Evolutionary conservation across 1,140 invertebrate species (phyloP).

Genomic region (Carcinoscorpius rotundicauda): DNA sequence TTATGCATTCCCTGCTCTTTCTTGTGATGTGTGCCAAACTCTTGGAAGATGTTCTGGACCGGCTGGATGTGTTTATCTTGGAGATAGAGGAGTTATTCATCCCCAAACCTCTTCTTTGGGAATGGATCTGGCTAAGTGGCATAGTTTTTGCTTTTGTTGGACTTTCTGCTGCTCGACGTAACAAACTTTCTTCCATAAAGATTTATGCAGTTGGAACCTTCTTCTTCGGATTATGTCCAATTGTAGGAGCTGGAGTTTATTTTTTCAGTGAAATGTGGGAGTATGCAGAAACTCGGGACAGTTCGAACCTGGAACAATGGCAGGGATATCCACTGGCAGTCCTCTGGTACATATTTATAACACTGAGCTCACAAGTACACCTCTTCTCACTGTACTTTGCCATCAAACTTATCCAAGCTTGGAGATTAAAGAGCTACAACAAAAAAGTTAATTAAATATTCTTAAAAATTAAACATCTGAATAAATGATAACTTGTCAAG

Average conservation of each 20-base stretch:
- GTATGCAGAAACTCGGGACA: conserved; percentile 51
- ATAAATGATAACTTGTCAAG: too few relatives aligned
- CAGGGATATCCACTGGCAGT: conserved; percentile 81
- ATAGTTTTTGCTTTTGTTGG: conserved; percentile 72
- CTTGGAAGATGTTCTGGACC: conserved; percentile 74
- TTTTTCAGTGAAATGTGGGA: conserved; percentile 73
- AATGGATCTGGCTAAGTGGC: conserved; percentile 85
- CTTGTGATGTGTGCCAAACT: conserved; percentile 83
- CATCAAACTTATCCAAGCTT: conserved; percentile 68
- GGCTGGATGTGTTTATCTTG: conserved; percentile 82
- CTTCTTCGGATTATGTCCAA: conserved; percentile 61
- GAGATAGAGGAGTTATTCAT: conserved; percentile 87
- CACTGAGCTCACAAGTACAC: conserved; percentile 80
- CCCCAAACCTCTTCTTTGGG: conserved; percentile 82
- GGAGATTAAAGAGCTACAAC: conserved; percentile 36
- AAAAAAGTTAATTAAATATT: too few relatives aligned
- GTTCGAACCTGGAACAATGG: conserved; percentile 23
- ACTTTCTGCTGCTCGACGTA: conserved; percentile 70
- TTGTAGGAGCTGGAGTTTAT: conserved; percentile 64
- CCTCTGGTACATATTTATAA: conserved; percentile 85
- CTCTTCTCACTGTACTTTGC: conserved; percentile 80
- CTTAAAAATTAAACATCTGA: too few relatives aligned
- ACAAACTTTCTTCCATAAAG: conserved; percentile 56
- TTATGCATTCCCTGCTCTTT: conserved; percentile 80
- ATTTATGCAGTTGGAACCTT: conserved; percentile 70